A percentile compares a stretch with the other conserved stretches of the same genome.
Evolutionary conservation across 2,113 vertebrate species (phyloP).

Genomic region (Centrocercus urophasianus): DNA sequence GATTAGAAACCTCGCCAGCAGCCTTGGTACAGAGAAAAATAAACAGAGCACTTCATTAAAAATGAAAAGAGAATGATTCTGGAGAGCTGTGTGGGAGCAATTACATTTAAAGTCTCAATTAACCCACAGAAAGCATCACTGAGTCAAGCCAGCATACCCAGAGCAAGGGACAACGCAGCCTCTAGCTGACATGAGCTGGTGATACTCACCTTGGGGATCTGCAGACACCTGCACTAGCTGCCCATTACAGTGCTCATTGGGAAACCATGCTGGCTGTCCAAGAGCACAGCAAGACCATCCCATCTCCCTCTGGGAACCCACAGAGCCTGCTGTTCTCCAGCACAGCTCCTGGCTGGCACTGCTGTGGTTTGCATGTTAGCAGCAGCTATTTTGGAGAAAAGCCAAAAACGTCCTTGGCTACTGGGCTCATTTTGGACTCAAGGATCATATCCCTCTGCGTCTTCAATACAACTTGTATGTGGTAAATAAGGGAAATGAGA

Average conservation of each 20-base stretch:
- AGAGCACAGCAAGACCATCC: not conserved
- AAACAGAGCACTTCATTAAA: conserved; percentile 81
- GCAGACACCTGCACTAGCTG: not conserved
- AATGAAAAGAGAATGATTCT: conserved; percentile 40
- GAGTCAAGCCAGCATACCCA: not conserved
- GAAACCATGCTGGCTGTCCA: rapidly evolving
- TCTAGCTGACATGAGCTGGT: not conserved
- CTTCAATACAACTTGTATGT: not conserved
- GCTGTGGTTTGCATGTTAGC: not conserved
- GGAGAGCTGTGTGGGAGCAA: conserved; percentile 32
- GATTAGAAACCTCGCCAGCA: conserved; percentile 83
- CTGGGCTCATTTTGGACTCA: not conserved
- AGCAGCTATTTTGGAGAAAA: not conserved
- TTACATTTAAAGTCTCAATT: conserved; percentile 29
- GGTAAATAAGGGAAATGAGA: not conserved
- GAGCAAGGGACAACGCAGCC: not conserved
- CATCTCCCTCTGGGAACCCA: rapidly evolving
- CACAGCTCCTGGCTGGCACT: not conserved
- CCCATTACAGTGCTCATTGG: rapidly evolving
- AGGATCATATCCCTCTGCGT: not conserved
- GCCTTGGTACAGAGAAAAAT: conserved; percentile 85
- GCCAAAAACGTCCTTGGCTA: not conserved
- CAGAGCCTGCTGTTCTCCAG: not conserved
- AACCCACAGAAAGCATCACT: conserved; percentile 23
- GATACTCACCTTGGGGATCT: not conserved